phyloP scores from a whole-genome alignment of 2,888 invertebrate species.

The Nematopogon swammerdamellus region DNA sequence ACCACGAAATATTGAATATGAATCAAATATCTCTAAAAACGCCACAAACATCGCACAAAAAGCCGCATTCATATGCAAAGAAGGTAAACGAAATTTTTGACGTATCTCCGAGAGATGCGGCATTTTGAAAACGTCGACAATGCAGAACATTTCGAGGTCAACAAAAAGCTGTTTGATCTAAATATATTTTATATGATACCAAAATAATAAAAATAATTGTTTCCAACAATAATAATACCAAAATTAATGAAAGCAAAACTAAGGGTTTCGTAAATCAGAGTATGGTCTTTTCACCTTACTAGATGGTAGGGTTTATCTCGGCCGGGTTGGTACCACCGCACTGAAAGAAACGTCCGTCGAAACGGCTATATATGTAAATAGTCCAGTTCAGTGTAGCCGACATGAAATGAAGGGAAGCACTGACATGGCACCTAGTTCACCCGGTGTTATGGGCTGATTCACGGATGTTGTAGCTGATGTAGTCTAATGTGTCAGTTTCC shows the following conservation, averaged over 20 bases:
- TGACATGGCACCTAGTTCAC: too few species aligned
- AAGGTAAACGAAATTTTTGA: constrained; percentile 29
- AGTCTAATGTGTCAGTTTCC: too few species aligned
- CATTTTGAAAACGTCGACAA: constrained; percentile 24
- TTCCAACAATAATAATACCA: constrained; percentile 1
- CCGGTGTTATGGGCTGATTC: too few species aligned
- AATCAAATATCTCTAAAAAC: constrained; percentile 16
- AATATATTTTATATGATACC: constrained; percentile 19
- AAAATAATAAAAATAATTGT: constrained; percentile 12
- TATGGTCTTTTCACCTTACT: too few species aligned
- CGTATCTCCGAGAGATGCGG: constrained; percentile 47
- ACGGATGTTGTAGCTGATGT: too few species aligned
- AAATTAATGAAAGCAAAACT: not conserved
- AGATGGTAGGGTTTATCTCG: too few species aligned
- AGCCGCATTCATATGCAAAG: constrained; percentile 45
- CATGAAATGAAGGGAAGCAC: too few species aligned
- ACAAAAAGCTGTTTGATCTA: constrained; percentile 24
- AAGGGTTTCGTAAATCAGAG: not conserved
- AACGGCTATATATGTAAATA: too few species aligned
- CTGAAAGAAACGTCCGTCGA: too few species aligned
- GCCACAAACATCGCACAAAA: constrained; percentile 18
- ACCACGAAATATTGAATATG: constrained; percentile 20
- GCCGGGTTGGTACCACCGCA: too few species aligned
- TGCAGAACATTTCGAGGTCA: constrained; percentile 22
- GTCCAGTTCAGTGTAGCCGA: too few species aligned